phyloP scores from a whole-genome alignment of 2,888 invertebrate genomes.

The Noctua janthe region DNA sequence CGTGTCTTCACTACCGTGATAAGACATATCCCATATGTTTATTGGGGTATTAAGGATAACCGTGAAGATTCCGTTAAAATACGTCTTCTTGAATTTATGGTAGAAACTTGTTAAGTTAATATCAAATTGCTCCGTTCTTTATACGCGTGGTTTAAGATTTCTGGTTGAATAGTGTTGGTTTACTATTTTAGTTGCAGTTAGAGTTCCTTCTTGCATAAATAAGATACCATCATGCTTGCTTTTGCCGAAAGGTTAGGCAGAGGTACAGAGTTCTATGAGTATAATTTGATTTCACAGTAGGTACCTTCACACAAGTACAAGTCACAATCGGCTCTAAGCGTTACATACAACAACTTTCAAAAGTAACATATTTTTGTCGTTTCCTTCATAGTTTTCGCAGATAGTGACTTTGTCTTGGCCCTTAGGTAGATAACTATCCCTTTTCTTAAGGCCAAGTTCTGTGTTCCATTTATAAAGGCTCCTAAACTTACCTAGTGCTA shows the following conservation, averaged over 20 bases:
- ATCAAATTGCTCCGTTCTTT: constrained; percentile 22
- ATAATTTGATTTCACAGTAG: not conserved
- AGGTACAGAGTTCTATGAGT: not conserved
- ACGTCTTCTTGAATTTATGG: constrained; percentile 43
- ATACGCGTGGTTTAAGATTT: constrained; percentile 37
- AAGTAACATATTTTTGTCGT: not conserved
- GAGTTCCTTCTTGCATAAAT: not conserved
- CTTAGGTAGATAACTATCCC: not conserved
- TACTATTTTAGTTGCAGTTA: not conserved
- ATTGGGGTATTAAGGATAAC: constrained; percentile 62
- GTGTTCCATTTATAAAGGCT: not conserved
- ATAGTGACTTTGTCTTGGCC: not conserved
- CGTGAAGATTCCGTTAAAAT: constrained; percentile 54
- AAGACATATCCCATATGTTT: constrained; percentile 58
- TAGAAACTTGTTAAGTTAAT: constrained; percentile 34
- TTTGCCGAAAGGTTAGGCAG: not conserved
- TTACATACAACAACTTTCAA: not conserved
- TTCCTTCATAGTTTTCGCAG: not conserved
- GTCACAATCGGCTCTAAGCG: not conserved
- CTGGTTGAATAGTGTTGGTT: not conserved
- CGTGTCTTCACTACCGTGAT: constrained; percentile 51
- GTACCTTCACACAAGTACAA: not conserved
- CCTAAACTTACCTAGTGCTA: not conserved
- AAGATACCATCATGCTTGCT: not conserved
- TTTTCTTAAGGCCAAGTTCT: not conserved